Evolutionary conservation across 2,888 invertebrate genomes (phyloP).

Genomic region (Thelaira solivaga): DNA sequence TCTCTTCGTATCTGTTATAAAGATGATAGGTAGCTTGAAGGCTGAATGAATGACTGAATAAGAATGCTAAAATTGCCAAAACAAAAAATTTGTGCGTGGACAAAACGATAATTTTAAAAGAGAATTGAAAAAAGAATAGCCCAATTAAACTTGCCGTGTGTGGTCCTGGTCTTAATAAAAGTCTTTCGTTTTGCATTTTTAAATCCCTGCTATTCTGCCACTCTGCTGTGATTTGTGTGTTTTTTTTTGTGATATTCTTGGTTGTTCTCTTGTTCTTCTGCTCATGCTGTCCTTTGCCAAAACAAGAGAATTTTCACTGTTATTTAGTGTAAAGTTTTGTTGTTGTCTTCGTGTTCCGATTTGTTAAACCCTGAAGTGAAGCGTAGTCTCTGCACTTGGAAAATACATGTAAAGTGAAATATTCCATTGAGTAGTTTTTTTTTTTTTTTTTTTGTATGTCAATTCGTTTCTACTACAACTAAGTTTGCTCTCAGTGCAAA

Average conservation of each 20-base stretch:
- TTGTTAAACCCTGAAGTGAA: neutral
- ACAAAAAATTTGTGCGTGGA: too few relatives aligned
- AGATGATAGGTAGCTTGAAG: too few relatives aligned
- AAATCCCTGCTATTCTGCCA: too few relatives aligned
- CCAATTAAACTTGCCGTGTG: too few relatives aligned
- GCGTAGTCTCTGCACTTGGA: slow-evolving; percentile 56
- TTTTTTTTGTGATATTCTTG: neutral
- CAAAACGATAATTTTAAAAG: too few relatives aligned
- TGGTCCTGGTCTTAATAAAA: too few relatives aligned
- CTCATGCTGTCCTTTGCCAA: neutral
- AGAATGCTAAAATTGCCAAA: too few relatives aligned
- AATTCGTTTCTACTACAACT: slow-evolving; percentile 13
- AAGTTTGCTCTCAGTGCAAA: neutral
- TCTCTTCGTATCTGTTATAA: too few relatives aligned
- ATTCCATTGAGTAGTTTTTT: slow-evolving; percentile 70
- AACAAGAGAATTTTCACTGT: neutral
- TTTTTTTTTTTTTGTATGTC: too few relatives aligned
- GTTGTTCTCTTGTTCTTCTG: neutral
- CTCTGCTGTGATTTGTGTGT: neutral
- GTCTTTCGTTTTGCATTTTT: too few relatives aligned
- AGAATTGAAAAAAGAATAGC: too few relatives aligned
- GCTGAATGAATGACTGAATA: too few relatives aligned
- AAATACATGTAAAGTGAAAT: slow-evolving; percentile 41
- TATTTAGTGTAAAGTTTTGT: slow-evolving; percentile 9
- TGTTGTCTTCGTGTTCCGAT: slow-evolving; percentile 22